Evolutionary conservation across 2,888 invertebrate genomes (phyloP), one percentile per base, ranked within the genome.

Genomic region (Amiota minor): DNA sequence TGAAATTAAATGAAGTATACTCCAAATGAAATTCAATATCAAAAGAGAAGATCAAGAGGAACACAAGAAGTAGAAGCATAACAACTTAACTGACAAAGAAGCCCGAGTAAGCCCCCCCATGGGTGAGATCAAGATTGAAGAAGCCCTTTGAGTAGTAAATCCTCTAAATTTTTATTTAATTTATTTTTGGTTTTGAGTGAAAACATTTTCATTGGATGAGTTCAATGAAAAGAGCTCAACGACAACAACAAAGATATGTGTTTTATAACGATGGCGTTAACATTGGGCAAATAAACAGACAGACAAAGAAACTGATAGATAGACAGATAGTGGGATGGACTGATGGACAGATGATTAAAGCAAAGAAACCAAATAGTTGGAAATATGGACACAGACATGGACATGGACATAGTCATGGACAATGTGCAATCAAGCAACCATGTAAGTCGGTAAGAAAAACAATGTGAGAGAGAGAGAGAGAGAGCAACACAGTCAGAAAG

Each of bases 271-370:
- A 56, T 56, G 56, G 56, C 56, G 56, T 56, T 56, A 12, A 35
- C 6, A 8, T 6, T 35, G 35, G 6, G 69, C 64, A 53, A 53
- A 53, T 4, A 35, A 12, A 50, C 46, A 9, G 11, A 18, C 6
- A 23, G 45, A 59, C 20, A 35, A 12, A 50, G 10, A 9, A 1
- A 18, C 6, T 14, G 45, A 59, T 11, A 20, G 59, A 2, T 20
- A 18, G 59, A 14, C 59, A 18, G 59, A 20, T 9, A 59, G 59
- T 18, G 47, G 65, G 35, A 45, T 47, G 55, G 59, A 23, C 55
- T 67, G 53, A 68, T 72, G 76, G 76, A 72, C 53, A 73, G 49
- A 75, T 69, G 76, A 53, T 6, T 47, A 23, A 20, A 47, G 45
- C 20, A 64, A 64, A 64, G 12, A 23, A 20, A 14, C 14, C 64